A percentile compares a stretch with the other conserved stretches of the same genome.
These are phyloP conservation scores for Meda fulgida DNA, from an alignment of 2,797 vertebrate genomes.

Conservation along the genomic window DNA sequence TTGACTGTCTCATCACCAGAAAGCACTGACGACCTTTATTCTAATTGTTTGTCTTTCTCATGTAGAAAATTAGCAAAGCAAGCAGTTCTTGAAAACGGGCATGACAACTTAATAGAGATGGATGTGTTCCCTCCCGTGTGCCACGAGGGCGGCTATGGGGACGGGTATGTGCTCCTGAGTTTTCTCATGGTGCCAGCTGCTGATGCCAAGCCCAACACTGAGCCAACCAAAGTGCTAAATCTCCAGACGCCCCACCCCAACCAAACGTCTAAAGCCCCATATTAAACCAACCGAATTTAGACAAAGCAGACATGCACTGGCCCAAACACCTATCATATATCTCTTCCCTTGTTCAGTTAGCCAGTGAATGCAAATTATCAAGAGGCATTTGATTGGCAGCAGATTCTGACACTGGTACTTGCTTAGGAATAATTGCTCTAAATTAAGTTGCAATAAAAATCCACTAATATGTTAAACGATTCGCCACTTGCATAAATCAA, in stretches of 20 bases:
- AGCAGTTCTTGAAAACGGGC: conserved; percentile 82
- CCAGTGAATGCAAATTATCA: conserved; percentile 16
- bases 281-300: conserved; percentile 59
- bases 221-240: conserved; percentile 45
- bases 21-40: conserved; percentile 53
- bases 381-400: conserved; percentile 41
- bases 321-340: not conserved
- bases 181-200: conserved; percentile 72
- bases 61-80: conserved; percentile 84
- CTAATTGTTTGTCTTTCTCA: conserved; percentile 76
- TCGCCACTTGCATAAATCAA: conserved; percentile 44
- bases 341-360: not conserved
- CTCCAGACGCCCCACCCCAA: conserved; percentile 2
- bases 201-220: conserved; percentile 60
- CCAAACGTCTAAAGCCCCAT: conserved; percentile 35
- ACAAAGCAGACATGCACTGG: not conserved
- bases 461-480: conserved; percentile 45
- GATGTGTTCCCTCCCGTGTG: conserved; percentile 82
- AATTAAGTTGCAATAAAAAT: conserved; percentile 52
- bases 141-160: conserved; percentile 77
- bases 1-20: conserved; percentile 50
- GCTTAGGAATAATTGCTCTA: conserved; percentile 53
- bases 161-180: conserved; percentile 79
- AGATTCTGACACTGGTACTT: conserved; percentile 32
- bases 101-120: conserved; percentile 84